A percentile compares a stretch with the other conserved stretches of the same genome.
Evolutionary conservation across 2,888 invertebrate genomes (phyloP).

Genomic region (Endomychus coccineus): DNA sequence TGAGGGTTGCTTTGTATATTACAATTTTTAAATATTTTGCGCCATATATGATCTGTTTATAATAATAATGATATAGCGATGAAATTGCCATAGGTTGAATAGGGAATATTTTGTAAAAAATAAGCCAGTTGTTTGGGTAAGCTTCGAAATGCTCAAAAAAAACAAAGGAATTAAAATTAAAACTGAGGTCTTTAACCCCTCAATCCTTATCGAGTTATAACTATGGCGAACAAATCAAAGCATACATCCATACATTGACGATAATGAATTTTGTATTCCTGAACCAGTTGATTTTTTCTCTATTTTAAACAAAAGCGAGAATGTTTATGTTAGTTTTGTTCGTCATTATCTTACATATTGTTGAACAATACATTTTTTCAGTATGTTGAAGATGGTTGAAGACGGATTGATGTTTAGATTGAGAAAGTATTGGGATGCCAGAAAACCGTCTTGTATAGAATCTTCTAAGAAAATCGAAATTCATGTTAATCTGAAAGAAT

Average conservation of each 20-base stretch:
- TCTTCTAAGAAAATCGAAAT: constrained; percentile 45
- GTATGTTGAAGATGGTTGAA: constrained; percentile 53
- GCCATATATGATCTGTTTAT: too few species aligned
- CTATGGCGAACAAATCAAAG: too few species aligned
- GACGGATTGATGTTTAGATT: constrained; percentile 54
- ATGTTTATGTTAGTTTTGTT: constrained; percentile 2
- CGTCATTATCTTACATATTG: constrained; percentile 1
- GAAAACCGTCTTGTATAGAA: constrained; percentile 52
- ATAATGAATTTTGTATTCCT: too few species aligned
- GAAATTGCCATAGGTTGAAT: background rate
- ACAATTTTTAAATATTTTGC: background rate
- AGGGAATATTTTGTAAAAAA: background rate
- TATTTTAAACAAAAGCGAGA: background rate
- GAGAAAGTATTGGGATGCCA: constrained; percentile 51
- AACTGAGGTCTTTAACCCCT: too few species aligned
- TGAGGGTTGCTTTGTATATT: constrained; percentile 34
- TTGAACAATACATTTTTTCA: too few species aligned
- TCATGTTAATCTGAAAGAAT: constrained; percentile 52
- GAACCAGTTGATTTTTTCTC: too few species aligned
- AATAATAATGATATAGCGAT: too few species aligned
- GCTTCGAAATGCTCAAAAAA: too few species aligned
- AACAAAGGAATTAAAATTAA: too few species aligned
- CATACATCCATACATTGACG: too few species aligned
- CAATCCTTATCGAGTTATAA: too few species aligned
- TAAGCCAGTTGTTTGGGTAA: constrained; percentile 11